These are phyloP conservation scores for Artibeus lituratus DNA, from an alignment of 2,797 vertebrate species.

Conservation along the genomic window DNA sequence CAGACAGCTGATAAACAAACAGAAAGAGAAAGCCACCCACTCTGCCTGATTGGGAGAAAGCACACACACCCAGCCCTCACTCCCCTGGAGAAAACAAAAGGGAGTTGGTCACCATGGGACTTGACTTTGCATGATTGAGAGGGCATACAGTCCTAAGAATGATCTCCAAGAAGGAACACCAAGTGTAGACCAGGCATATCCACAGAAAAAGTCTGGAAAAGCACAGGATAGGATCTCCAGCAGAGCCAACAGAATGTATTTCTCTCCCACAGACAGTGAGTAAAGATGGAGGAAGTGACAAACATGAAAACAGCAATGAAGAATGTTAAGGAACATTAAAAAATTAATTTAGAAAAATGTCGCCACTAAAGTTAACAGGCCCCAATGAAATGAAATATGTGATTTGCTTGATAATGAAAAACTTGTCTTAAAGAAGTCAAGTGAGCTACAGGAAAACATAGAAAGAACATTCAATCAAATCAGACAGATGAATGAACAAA, in stretches of 20 bases:
- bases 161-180: background rate
- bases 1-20: background rate
- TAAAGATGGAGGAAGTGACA: background rate
- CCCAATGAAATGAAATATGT: background rate
- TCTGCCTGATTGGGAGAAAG: background rate
- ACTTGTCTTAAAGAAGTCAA: background rate
- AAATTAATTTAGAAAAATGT: background rate
- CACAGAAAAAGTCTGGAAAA: background rate
- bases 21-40: background rate
- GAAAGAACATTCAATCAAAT: background rate
- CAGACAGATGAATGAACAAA: background rate
- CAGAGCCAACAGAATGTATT: background rate
- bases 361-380: background rate
- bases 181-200: background rate
- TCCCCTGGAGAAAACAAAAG: background rate
- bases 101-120: background rate
- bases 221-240: background rate
- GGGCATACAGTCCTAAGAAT: background rate
- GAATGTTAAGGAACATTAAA: background rate
- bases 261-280: background rate
- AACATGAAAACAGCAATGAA: background rate
- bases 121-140: background rate
- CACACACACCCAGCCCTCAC: background rate
- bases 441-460: background rate
- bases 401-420: background rate